Evolutionary conservation across 2,888 invertebrate species (phyloP), one percentile per base, ranked within the genome.

Genomic region (Hemicrepidius hirtus): DNA sequence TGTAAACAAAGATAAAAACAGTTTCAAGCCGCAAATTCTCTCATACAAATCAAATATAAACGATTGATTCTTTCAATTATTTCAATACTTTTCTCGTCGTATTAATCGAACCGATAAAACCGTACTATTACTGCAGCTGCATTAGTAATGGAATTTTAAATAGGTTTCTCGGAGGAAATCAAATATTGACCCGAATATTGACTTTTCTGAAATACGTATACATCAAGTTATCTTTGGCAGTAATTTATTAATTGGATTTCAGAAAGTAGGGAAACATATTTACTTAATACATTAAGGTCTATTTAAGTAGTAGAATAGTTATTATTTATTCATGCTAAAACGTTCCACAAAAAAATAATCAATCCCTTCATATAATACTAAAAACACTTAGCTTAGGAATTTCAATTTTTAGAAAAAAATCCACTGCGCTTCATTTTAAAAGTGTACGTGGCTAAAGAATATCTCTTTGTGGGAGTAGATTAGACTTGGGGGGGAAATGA

Each of bases 31-130:
- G 46, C 41, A 64, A 50, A 28, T 50, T 35, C 64, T 64, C 21
- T 50, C 28, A 37, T 5, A 35, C 32, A 64, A 50, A 35, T 50
- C 35, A 37, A 50, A 41, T 41, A 44, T 60, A 37, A 60, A 44
- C 60, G 44, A 60, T 60, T 60, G 60, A 60, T 60, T 60, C 60
- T 60, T 60, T 60, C 60, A 53, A 37, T 55, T 66, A 41, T 66
- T 66, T n/a, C 20, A 44, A 28, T 66, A 44, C n/a, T 55, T 66
- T 66, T 55, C 28, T 65, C 32, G 55, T 44, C 41, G 13, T 66
- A 37, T 41, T 55, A 28, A 66, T 66, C 60, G 60, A 44, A 13
- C 60, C 60, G 60, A 60, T 60, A 60, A 60, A 60, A 44, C 60
- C 40, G 60, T 44, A 60, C 60, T 60, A 60, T 60, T 60, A 60